Evolutionary conservation across 2,113 vertebrate species (phyloP), one percentile per base, ranked within the genome.

Genomic region (Lycaon pictus): DNA sequence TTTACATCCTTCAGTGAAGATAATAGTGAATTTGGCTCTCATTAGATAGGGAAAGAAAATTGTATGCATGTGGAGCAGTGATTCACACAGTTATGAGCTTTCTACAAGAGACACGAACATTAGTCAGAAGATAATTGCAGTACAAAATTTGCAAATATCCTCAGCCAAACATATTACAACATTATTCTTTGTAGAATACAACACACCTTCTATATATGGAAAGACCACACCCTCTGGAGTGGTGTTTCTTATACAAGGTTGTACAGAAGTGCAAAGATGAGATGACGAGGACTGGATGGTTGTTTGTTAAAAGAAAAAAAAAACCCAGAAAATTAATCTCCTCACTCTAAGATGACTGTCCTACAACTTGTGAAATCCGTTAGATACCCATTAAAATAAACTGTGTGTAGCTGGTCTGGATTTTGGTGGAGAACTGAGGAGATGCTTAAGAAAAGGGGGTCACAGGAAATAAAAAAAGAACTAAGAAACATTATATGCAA

Each of bases 111-210:
- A 83, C 32, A 81, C 8, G 32, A 25, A 62, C 71, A 85, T 82
- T 93, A 94, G 25, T 87, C 65, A 71, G 65, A 92, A 94, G 76
- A 67, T 76, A 81, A 96, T 0, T 92, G 15, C 82, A 88, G 32
- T 53, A 86, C 13, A 71, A 84, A 83, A 80, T 94, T 80, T 81
- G 51, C n/a, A 94, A 74, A 76, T 94, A 74, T 84, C 69, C 81
- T 96, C 55, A 80, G 71, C 2, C 55, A 90, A 86, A 92, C 32
- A 81, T 48, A 80, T 63, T 35, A 29, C 43, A 51, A 58, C 27
- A 71, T 80, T 62, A 56, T 72, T 93, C 25, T 91, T 85, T 67
- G 48, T 25, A 79, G 51, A 77, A 88, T 29, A 8, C 6, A 90
- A 55, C 43, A 29, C 13, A 53, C 12, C 23, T 96, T 74, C 37